Percentiles rank a stretch among this genome's conserved stretches.
Conservation (phyloP, 2,888 invertebrate genomes). For the Poecilobothrus nobilitatus region DNA sequence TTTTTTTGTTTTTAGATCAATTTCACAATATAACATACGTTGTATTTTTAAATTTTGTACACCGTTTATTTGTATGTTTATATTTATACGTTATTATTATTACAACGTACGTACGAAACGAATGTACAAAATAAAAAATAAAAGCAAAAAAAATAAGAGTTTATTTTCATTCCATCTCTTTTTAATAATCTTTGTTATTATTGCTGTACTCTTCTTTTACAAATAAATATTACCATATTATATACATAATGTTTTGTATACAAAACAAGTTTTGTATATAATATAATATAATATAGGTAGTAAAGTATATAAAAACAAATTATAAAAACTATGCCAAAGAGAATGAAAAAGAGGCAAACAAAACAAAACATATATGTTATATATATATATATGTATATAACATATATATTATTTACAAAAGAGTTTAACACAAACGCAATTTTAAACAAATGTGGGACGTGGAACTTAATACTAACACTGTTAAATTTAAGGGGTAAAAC, state of each 20-base stretch:
- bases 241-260: neutral
- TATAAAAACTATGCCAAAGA: too few species aligned
- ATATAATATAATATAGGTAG: too few species aligned
- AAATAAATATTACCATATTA: too few species aligned
- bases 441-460: neutral
- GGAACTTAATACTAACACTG: neutral
- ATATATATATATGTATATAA: too few species aligned
- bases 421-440: neutral
- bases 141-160: neutral
- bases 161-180: neutral
- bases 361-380: too few species aligned
- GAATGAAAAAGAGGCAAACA: too few species aligned
- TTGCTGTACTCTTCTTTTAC: neutral
- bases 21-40: neutral
- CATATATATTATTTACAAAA: too few species aligned
- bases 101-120: neutral
- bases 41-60: neutral
- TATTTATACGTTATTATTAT: neutral
- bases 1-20: neutral
- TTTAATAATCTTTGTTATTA: neutral
- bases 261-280: neutral
- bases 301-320: too few species aligned
- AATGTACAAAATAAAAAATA: too few species aligned
- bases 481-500: neutral
- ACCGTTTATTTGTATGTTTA: too few species aligned